A percentile compares a stretch with the other conserved stretches of the same genome.
phyloP scores from a whole-genome alignment of 1,140 invertebrate species.

The Metopolophium dirhodum region DNA sequence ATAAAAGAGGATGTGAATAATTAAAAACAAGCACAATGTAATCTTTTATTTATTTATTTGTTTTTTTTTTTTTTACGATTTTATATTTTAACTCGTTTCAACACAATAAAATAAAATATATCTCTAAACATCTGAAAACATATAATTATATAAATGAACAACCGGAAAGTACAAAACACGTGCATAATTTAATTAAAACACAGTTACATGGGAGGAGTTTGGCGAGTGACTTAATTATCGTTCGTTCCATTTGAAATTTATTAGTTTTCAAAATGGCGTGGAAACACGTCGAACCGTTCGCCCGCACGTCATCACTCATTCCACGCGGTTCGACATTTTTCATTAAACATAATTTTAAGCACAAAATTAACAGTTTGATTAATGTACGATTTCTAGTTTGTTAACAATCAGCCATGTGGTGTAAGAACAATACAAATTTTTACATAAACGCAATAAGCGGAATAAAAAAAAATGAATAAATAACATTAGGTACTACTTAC shows the following conservation, averaged over 20 bases:
- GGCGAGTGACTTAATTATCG: conserved; percentile 31
- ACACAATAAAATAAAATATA: not conserved
- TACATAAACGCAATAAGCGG: not conserved
- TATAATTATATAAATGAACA: not conserved
- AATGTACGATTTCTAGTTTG: not conserved
- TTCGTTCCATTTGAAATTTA: conserved; percentile 24
- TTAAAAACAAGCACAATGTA: conserved; percentile 10
- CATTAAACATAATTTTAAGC: not conserved
- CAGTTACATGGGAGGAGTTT: conserved; percentile 20
- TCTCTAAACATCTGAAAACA: conserved; percentile 5
- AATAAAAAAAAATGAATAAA: conserved; percentile 7
- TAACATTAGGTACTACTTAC: not conserved
- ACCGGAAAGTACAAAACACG: conserved; percentile 22
- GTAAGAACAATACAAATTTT: not conserved
- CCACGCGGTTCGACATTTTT: not conserved
- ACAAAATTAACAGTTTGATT: not conserved
- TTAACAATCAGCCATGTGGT: not conserved
- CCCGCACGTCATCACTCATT: not conserved
- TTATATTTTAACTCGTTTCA: not conserved
- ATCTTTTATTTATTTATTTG: not conserved
- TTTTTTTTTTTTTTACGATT: not conserved
- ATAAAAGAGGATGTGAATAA: conserved; percentile 21
- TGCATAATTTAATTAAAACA: conserved; percentile 34
- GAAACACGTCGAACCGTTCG: not conserved
- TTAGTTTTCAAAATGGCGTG: conserved; percentile 40